Evolutionary conservation across 2,888 invertebrate species (phyloP), one percentile per base, ranked within the genome.

Genomic region (Electrophaes corylata): DNA sequence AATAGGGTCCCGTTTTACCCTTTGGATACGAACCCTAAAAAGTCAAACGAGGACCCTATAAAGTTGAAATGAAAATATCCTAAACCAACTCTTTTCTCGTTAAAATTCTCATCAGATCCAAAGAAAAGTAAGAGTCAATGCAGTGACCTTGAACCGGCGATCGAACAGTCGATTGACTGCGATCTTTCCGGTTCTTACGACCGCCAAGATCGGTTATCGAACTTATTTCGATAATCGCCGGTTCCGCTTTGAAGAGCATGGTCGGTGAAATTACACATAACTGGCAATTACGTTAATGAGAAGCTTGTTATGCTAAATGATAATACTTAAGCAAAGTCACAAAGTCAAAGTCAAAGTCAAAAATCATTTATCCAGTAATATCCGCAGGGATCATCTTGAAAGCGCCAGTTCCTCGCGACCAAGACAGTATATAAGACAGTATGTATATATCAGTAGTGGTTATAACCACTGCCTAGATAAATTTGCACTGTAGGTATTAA

Each of bases 131-230:
- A 59, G 37, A 54, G 16, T 37, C 23, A 8, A 11, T 37, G 54
- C 49, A 33, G 40, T 39, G 51, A 45, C 64, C 64, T 62, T 62
- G 60, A 54, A 50, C 62, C 41, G 39, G 6, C 49, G 37, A 44
- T 20, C 43, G 16, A 16, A 29, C 26, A 10, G 14, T 14, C 50
- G 46, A 40, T 45, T n/a, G 59, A 19, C 53, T 48, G 62, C 47
- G 50, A 55, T 57, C 60, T 43, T 62, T 60, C 65, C 62, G 65
- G 60, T 62, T 64, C 49, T 58, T 39, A 48, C 48, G 53, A 46
- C 52, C 53, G 56, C 50, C 58, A 60, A 47, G 56, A 56, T 47
- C 65, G 62, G 65, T 60, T 62, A 44, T 62, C 60, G 62, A 65
- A 62, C 64, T 47, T 33, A 43, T 52, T 44, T 29, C 53, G 39